A percentile compares a stretch with the other conserved stretches of the same genome.
These are phyloP conservation scores for Gnathonemus echidnorhynchus DNA, from an alignment of 2,113 vertebrate genomes.

Conservation along the genomic window DNA sequence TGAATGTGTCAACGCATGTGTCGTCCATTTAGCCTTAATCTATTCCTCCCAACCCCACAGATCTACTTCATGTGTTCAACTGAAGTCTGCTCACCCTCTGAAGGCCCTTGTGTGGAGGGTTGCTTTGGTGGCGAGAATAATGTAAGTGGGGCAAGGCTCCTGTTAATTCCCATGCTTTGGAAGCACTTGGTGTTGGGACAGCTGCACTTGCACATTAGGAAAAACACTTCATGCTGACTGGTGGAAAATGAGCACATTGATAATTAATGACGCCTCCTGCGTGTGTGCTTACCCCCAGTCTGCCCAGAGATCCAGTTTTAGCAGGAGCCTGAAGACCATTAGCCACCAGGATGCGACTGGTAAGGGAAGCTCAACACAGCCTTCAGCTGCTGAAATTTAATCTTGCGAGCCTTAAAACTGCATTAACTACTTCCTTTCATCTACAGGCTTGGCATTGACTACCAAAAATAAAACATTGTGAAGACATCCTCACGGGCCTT, in stretches of 20 bases:
- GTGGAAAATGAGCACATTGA: not conserved
- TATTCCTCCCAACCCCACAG: slow-evolving; percentile 33
- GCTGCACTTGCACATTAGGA: not conserved
- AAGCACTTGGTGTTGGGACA: not conserved
- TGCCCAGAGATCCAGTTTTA: not conserved
- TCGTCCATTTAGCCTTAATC: not conserved
- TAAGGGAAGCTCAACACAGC: not conserved
- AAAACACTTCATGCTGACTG: not conserved
- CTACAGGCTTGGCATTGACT: not conserved
- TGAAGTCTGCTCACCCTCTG: slow-evolving; percentile 58
- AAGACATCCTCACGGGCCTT: not conserved
- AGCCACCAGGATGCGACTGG: not conserved
- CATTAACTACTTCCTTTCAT: slow-evolving; percentile 10
- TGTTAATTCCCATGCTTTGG: not conserved
- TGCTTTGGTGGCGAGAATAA: slow-evolving; percentile 48
- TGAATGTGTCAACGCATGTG: not conserved
- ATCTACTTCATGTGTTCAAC: slow-evolving; percentile 71
- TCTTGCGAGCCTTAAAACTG: not conserved
- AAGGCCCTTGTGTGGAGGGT: slow-evolving; percentile 62
- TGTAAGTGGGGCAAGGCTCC: not conserved
- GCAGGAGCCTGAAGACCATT: not conserved
- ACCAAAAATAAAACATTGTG: not conserved
- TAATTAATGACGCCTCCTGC: not conserved
- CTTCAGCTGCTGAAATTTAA: not conserved
- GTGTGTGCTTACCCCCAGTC: not conserved